Percentiles rank a stretch among this genome's conserved stretches.
phyloP scores from a whole-genome alignment of 2,797 vertebrate genomes.

The Myoxocephalus aenaeus region DNA sequence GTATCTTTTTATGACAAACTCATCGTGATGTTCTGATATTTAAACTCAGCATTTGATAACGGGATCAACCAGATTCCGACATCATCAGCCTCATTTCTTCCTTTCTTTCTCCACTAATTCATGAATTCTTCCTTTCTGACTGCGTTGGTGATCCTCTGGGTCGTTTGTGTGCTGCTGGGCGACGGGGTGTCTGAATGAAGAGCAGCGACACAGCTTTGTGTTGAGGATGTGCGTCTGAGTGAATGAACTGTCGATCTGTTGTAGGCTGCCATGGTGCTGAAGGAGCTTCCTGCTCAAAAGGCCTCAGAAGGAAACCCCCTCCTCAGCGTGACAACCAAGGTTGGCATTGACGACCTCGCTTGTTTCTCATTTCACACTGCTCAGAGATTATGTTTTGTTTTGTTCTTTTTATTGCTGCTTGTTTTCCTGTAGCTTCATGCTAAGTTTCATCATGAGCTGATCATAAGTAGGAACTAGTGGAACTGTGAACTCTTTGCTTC shows the following conservation, averaged over 20 bases:
- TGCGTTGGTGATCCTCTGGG: no score
- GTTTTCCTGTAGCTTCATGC: background rate
- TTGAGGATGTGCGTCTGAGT: background rate
- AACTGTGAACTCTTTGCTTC: no score
- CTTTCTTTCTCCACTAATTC: background rate
- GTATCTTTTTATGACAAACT: background rate
- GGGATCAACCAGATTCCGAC: background rate
- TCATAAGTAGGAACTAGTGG: no score
- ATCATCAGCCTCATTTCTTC: background rate
- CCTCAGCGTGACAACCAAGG: slow-evolving; percentile 95
- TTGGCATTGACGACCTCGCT: slow-evolving; percentile 89
- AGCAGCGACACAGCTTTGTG: no score
- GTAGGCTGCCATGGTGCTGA: slow-evolving; percentile 99
- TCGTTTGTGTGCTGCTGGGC: background rate
- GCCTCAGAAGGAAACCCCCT: slow-evolving; percentile 95
- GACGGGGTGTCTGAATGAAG: no score
- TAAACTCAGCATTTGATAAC: background rate
- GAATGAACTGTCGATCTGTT: slow-evolving; percentile 90
- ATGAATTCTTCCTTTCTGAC: background rate
- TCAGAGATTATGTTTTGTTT: background rate
- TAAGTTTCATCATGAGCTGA: background rate
- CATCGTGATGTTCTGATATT: background rate
- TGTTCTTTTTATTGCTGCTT: background rate
- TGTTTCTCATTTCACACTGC: slow-evolving; percentile 40
- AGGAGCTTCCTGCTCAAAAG: slow-evolving; percentile 95